Base-by-base conservation (phyloP, 2,113 vertebrate species). In the Prietella phreatophila region DNA sequence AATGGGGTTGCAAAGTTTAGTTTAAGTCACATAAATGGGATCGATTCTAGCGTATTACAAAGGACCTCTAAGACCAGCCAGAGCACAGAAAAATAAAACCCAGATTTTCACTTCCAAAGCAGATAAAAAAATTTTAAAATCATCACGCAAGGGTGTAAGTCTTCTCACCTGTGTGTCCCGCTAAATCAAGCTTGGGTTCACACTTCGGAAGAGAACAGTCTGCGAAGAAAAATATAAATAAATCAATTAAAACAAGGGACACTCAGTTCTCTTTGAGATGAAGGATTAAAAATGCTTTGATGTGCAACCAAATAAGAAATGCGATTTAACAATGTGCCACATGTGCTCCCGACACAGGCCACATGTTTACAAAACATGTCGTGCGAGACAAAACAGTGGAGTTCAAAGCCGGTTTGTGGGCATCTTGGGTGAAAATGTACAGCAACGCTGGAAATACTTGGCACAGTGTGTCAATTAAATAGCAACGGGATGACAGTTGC, bases 121-220 rank as follows among this genome's bases (percentile, higher is more conserved):
- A 9, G 6, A 30, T 3, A 5, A 9, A 80, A 80, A 80, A 55
- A n/a, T n/a, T n/a, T n/a, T n/a, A n/a, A 55, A 55, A 4, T 14
- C 9, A 78, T 25, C 22, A 25, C 42, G 25, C 11, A 25, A 27
- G 53, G 61, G 27, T 33, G 25, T 47, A 47, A 47, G 30, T 76
- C 61, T 13, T 75, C 87, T 84, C 86, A 90, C 89, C 89, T 82
- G 85, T 85, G 85, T 87, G 87, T 85, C 76, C 83, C 39, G 87
- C 85, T 85, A 87, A 88, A 83, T 90, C 89, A n/a, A 87, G 89
- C 87, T 76, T 90, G 63, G 87, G 63, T 76, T 90, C 89, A 82
- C 82, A 87, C 83, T 88, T 90, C 20, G 85, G 89, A 82, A 76
- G 82, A 82, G 89, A 84, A 53, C 85, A 88, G 60, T 90, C 89